Percentiles rank a stretch among this genome's conserved stretches.
phyloP scores from a whole-genome alignment of 2,888 invertebrate genomes.

The Harpalus rubripes region DNA sequence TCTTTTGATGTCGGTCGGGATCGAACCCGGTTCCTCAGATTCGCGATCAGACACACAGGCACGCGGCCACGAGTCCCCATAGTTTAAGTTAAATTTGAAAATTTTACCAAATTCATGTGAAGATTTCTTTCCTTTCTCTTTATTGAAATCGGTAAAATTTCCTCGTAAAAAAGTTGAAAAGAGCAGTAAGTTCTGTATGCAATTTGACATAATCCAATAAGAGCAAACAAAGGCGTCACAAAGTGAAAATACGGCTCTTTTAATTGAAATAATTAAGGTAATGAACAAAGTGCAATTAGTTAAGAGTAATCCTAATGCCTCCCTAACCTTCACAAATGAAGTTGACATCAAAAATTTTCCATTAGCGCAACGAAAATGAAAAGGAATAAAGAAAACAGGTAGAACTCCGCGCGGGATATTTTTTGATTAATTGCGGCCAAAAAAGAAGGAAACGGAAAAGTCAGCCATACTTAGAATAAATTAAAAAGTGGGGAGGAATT shows the following conservation, averaged over 20 bases:
- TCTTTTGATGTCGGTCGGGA: no score
- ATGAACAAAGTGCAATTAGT: slow-evolving; percentile 60
- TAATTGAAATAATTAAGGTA: slow-evolving; percentile 62
- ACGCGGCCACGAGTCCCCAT: no score
- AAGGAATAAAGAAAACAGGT: slow-evolving; percentile 52
- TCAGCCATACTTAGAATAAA: slow-evolving; percentile 34
- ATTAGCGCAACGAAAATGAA: slow-evolving; percentile 49
- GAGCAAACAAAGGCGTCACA: slow-evolving; percentile 36
- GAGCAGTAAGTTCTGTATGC: slow-evolving; percentile 11
- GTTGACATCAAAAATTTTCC: slow-evolving; percentile 60
- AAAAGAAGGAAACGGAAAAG: slow-evolving; percentile 18
- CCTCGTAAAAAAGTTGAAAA: slow-evolving; percentile 6
- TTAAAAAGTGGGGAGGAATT: slow-evolving; percentile 29
- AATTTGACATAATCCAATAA: slow-evolving; percentile 49
- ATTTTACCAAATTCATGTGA: neutral
- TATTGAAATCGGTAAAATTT: neutral
- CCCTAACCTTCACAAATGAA: slow-evolving; percentile 42
- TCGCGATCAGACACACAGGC: no score
- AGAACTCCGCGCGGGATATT: slow-evolving; percentile 23
- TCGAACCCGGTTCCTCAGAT: no score
- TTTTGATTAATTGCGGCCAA: slow-evolving; percentile 52
- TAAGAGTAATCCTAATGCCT: slow-evolving; percentile 54
- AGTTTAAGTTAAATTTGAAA: no score
- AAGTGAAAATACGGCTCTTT: slow-evolving; percentile 26
- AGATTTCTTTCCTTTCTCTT: neutral